phyloP scores from a whole-genome alignment of 2,888 invertebrate genomes.

The Patella pellucida region DNA sequence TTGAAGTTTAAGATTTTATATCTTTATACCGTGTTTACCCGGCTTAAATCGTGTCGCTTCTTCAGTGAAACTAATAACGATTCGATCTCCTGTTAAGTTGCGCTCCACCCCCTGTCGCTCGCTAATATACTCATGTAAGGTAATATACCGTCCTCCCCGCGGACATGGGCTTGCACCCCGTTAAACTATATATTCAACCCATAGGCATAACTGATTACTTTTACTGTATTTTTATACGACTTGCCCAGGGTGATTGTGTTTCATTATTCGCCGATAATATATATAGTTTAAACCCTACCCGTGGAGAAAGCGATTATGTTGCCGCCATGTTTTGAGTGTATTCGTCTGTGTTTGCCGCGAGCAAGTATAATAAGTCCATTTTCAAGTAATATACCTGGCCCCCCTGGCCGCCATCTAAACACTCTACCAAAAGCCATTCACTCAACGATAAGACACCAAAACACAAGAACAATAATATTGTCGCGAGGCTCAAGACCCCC shows the following conservation, averaged over 20 bases:
- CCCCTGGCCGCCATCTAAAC: not conserved
- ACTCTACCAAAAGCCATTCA: not conserved
- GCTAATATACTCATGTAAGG: slow-evolving; percentile 9
- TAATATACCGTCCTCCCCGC: not conserved
- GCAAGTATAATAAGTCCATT: slow-evolving; percentile 5
- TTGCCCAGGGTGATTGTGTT: slow-evolving; percentile 8
- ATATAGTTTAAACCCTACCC: slow-evolving; percentile 7
- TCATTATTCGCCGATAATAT: slow-evolving; percentile 5
- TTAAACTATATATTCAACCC: slow-evolving; percentile 9
- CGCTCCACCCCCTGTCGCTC: slow-evolving; percentile 8
- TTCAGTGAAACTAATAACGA: slow-evolving; percentile 1
- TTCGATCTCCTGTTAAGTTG: not conserved
- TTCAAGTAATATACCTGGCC: not conserved
- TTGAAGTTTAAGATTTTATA: slow-evolving; percentile 1
- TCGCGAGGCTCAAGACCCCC: slow-evolving; percentile 6
- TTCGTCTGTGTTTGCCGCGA: slow-evolving; percentile 4
- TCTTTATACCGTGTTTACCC: slow-evolving; percentile 4
- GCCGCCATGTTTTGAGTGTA: slow-evolving; percentile 5
- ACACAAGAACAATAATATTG: slow-evolving; percentile 10
- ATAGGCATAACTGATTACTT: slow-evolving; percentile 6
- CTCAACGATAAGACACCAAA: slow-evolving; percentile 10
- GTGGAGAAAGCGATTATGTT: not conserved
- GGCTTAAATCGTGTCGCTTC: slow-evolving; percentile 9
- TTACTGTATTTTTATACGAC: not conserved
- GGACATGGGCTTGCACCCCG: slow-evolving; percentile 10